phyloP scores from a whole-genome alignment of 2,797 vertebrate species.

The Pipistrellus pygmaeus region DNA sequence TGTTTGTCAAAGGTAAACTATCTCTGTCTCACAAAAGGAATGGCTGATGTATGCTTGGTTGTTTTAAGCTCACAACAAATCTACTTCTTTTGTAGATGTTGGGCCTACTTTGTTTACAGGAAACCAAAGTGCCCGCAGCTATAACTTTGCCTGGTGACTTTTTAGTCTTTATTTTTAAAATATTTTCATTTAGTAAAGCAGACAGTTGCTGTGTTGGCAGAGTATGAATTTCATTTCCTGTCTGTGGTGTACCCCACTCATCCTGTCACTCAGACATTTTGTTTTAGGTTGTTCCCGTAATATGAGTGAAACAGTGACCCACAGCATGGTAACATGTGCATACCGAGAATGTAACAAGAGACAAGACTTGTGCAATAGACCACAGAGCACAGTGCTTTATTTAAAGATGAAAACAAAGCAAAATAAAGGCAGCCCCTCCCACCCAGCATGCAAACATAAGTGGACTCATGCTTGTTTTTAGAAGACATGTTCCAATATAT shows the following conservation, averaged over 20 bases:
- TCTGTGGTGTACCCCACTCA: slow-evolving; percentile 76
- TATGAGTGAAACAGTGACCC: slow-evolving; percentile 77
- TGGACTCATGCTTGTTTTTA: slow-evolving; percentile 55
- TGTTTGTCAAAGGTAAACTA: slow-evolving; percentile 67
- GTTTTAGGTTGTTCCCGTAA: slow-evolving; percentile 81
- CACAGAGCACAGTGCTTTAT: slow-evolving; percentile 74
- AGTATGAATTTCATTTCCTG: slow-evolving; percentile 84
- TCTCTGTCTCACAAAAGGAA: slow-evolving; percentile 58
- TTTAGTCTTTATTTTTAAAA: slow-evolving; percentile 65
- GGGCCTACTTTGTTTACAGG: slow-evolving; percentile 64
- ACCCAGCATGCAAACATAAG: slow-evolving; percentile 52
- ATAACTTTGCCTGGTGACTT: slow-evolving; percentile 60
- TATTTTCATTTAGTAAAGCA: slow-evolving; percentile 72
- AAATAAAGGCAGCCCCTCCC: slow-evolving; percentile 66
- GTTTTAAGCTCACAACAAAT: slow-evolving; percentile 48
- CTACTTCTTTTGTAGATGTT: slow-evolving; percentile 42
- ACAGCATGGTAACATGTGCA: slow-evolving; percentile 70
- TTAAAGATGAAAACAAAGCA: slow-evolving; percentile 81
- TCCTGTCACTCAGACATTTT: slow-evolving; percentile 83
- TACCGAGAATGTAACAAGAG: slow-evolving; percentile 69
- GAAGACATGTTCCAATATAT: background rate
- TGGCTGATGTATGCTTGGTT: slow-evolving; percentile 39
- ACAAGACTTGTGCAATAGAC: slow-evolving; percentile 74
- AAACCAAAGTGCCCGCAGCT: slow-evolving; percentile 61
- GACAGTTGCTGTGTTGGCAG: slow-evolving; percentile 78